Conservation (phyloP, 2,888 invertebrate species). For the Anthoptus insignis region DNA sequence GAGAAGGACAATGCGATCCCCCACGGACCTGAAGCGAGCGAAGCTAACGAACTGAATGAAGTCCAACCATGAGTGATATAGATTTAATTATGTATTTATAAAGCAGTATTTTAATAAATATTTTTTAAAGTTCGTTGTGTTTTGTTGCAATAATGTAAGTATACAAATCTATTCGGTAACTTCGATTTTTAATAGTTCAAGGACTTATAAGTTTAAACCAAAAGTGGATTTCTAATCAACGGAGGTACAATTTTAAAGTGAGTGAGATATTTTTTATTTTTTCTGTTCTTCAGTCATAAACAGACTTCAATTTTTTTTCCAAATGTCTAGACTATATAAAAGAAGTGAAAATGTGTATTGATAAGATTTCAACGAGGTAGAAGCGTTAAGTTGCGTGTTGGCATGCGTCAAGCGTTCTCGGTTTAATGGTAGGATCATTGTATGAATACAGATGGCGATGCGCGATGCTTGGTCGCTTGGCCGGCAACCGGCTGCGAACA, state of each 20-base stretch:
- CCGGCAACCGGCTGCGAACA: constrained; percentile 58
- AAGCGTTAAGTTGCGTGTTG: constrained; percentile 47
- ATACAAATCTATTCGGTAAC: constrained; percentile 2
- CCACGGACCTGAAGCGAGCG: constrained; percentile 67
- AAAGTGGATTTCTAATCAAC: not conserved
- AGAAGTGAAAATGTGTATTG: constrained; percentile 1
- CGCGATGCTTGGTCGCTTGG: constrained; percentile 50
- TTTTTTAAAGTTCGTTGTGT: constrained; percentile 68
- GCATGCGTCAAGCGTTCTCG: constrained; percentile 59
- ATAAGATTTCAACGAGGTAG: not conserved
- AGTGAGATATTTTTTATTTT: not conserved
- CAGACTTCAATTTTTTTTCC: too few relatives aligned
- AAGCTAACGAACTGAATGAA: constrained; percentile 52
- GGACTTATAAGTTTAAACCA: not conserved
- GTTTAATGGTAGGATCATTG: constrained; percentile 54
- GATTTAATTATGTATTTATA: constrained; percentile 73
- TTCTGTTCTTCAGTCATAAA: too few relatives aligned
- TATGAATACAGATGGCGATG: constrained; percentile 60
- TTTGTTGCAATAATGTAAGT: constrained; percentile 52
- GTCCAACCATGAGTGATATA: constrained; percentile 73
- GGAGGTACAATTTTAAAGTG: not conserved
- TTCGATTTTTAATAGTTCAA: not conserved
- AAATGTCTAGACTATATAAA: too few relatives aligned
- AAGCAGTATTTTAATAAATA: constrained; percentile 82
- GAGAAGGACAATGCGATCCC: constrained; percentile 74